Conservation (phyloP, 2,797 vertebrate genomes). For the Uromys caudimaculatus region DNA sequence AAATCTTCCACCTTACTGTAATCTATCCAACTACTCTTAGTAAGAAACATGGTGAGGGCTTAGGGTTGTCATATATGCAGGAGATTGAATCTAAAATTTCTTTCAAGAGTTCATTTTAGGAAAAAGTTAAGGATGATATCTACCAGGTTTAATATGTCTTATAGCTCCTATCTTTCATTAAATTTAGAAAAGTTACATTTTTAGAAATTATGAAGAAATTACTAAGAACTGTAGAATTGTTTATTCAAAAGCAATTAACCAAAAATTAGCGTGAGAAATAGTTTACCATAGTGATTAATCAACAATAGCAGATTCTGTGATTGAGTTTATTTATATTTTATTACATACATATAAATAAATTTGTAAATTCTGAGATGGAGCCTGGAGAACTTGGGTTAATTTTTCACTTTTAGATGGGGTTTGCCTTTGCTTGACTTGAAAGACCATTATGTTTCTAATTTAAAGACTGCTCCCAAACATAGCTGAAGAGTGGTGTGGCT, state of each 20-base stretch:
- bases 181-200: neutral
- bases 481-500: neutral
- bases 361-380: neutral
- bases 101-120: slow-evolving; percentile 5
- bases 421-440: neutral
- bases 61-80: neutral
- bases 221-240: neutral
- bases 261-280: neutral
- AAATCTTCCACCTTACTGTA: neutral
- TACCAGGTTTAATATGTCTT: neutral
- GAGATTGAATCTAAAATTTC: neutral
- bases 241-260: slow-evolving; percentile 1
- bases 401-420: neutral
- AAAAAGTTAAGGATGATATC: neutral
- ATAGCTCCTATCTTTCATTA: neutral
- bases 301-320: neutral
- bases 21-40: neutral
- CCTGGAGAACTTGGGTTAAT: neutral
- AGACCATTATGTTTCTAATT: neutral
- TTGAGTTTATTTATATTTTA: neutral
- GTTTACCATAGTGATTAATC: neutral
- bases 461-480: neutral
- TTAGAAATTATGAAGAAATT: neutral
- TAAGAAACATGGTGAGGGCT: neutral
- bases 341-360: too few species aligned